phyloP scores from a whole-genome alignment of 1,140 invertebrate species.

The Gryllus bimaculatus region DNA sequence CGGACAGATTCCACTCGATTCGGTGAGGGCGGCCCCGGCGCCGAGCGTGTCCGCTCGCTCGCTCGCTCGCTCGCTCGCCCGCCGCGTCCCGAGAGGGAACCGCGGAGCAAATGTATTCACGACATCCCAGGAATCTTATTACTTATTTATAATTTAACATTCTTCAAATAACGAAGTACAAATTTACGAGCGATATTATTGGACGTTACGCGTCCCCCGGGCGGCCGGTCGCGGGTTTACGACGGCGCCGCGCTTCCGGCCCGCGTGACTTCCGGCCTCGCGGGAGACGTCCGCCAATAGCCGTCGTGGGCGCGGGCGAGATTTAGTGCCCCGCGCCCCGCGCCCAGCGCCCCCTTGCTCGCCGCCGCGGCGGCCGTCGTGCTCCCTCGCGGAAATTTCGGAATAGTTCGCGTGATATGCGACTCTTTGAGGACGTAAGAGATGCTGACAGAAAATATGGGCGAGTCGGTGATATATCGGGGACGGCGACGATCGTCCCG shows the following conservation, averaged over 20 bases:
- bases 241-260: neutral
- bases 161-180: neutral
- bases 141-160: conserved; percentile 2
- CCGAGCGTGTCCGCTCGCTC: neutral
- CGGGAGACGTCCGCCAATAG: neutral
- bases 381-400: neutral
- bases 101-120: neutral
- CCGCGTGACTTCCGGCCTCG: neutral
- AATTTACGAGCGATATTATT: neutral
- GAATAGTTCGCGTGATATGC: neutral
- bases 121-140: neutral
- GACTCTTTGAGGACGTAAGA: neutral
- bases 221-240: neutral
- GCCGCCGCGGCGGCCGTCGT: too few relatives aligned
- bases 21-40: neutral
- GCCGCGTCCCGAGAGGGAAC: neutral
- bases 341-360: too few relatives aligned
- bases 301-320: neutral
- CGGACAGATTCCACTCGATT: neutral
- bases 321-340: neutral
- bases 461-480: neutral
- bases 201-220: neutral
- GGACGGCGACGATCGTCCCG: neutral
- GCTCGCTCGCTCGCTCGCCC: too few relatives aligned
- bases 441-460: conserved; percentile 1